These are phyloP conservation scores for Lycodopsis pacificus DNA, from an alignment of 2,797 vertebrate species.

Conservation along the genomic window DNA sequence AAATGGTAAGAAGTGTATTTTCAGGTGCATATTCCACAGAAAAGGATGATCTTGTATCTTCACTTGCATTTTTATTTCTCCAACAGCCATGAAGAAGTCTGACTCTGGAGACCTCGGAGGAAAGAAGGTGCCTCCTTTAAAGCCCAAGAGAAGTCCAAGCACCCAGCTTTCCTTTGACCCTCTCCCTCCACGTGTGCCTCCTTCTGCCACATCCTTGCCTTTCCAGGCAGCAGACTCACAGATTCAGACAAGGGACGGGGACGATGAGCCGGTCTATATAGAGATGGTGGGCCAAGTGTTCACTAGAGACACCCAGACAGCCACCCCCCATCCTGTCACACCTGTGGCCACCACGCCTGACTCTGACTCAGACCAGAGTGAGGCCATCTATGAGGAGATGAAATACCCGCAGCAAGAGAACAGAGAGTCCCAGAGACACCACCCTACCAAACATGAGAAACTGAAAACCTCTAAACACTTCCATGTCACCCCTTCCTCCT, in stretches of 20 bases:
- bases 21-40: background rate
- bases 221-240: conserved; percentile 81
- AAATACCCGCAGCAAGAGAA: conserved; percentile 90
- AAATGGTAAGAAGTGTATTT: conserved; percentile 70
- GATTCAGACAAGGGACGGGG: conserved; percentile 74
- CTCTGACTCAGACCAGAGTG: conserved; percentile 93
- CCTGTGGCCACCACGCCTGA: conserved; percentile 85
- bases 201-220: conserved; percentile 79
- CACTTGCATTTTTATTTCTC: conserved; percentile 12
- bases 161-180: conserved; percentile 89
- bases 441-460: conserved; percentile 80
- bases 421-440: conserved; percentile 78
- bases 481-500: conserved; percentile 74
- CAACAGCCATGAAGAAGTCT: conserved; percentile 88
- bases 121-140: conserved; percentile 91
- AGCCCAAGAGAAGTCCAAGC: conserved; percentile 92
- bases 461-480: conserved; percentile 82
- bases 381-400: conserved; percentile 97
- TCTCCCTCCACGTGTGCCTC: conserved; percentile 78
- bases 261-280: conserved; percentile 94
- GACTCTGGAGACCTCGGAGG: conserved; percentile 82
- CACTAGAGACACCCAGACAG: conserved; percentile 83
- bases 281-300: conserved; percentile 95
- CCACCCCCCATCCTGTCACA: conserved; percentile 82
- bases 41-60: conserved; percentile 10